Base-by-base conservation (phyloP, 2,888 invertebrate genomes). In the Agrotis puta region DNA sequence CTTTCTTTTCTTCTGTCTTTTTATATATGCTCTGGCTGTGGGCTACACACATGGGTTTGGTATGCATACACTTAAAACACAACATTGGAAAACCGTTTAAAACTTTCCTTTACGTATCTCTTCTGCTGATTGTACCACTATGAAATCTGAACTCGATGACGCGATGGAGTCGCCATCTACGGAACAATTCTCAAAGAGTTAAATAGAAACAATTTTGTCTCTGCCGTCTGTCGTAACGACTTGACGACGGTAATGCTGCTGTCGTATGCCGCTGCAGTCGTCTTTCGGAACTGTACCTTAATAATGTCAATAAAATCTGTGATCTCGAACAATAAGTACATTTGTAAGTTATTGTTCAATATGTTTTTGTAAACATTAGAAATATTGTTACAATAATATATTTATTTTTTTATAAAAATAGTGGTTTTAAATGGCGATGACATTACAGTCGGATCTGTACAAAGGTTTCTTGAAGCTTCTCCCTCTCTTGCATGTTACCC, bases 261-360 rank as follows among this genome's bases (percentile, higher is more conserved):
- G 14, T 3, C 20, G n/a, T 33, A 3, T 56, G 56, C 33, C 13
- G n/a, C 18, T 24, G 56, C 6, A 7, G 2, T 20, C 14, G 13
- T 6, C 56, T 56, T 39, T 13, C 56, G n/a, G 56, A 56, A 56
- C 3, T 3, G 56, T 56, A 33, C 33, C n/a, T n/a, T 56, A 73
- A 64, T 65, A 77, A 77, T 74, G 75, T 84, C 81, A 81, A 71
- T 79, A 24, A 75, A 70, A 73, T 85, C 94, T 95, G 94, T 96
- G 95, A 96, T 96, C 93, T 94, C 94, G 94, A 92, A 85, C 94
- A 93, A 95, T 94, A 94, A 95, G 95, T 95, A 90, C 94, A 39
- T 61, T 61, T 53, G 94, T 94, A 95, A 95, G 94, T 95, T 95
- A 93, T 95, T 95, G 95, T 92, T 93, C 92, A 86, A 80, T 85